A percentile compares a stretch with the other conserved stretches of the same genome.
Evolutionary conservation across 2,888 invertebrate genomes (phyloP).

Genomic region (Odontocerum albicorne): DNA sequence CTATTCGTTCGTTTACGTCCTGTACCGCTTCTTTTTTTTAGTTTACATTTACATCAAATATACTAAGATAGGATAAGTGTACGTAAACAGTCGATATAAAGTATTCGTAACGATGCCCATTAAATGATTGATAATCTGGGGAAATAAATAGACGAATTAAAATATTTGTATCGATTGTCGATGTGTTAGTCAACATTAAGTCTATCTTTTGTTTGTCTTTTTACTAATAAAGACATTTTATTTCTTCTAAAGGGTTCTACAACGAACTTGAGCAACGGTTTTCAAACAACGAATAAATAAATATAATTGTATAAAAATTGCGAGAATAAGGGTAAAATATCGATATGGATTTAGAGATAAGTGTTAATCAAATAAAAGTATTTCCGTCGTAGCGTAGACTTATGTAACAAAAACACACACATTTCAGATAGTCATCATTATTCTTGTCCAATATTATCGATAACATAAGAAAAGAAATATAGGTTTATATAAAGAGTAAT

Average conservation of each 20-base stretch:
- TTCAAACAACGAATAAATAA: slow-evolving; percentile 58
- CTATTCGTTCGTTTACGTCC: too few species aligned
- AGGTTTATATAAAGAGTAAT: slow-evolving; percentile 47
- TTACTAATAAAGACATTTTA: slow-evolving; percentile 30
- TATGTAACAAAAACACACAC: not conserved
- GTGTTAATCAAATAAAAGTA: slow-evolving; percentile 11
- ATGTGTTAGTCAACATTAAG: too few species aligned
- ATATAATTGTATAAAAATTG: slow-evolving; percentile 29
- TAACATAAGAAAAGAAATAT: slow-evolving; percentile 27
- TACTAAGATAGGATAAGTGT: too few species aligned
- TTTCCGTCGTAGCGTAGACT: slow-evolving; percentile 1
- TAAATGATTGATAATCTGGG: too few species aligned
- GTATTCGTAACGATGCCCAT: too few species aligned
- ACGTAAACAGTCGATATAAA: too few species aligned
- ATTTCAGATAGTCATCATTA: slow-evolving; percentile 31
- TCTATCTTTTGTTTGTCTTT: slow-evolving; percentile 25
- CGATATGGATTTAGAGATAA: slow-evolving; percentile 16
- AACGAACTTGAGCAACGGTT: slow-evolving; percentile 57
- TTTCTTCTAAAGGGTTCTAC: slow-evolving; percentile 40
- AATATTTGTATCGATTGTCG: too few species aligned
- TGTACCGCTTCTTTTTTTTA: too few species aligned
- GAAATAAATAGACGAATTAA: too few species aligned
- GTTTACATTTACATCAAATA: too few species aligned
- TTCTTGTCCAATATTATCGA: slow-evolving; percentile 18
- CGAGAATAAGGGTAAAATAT: slow-evolving; percentile 30